Evolutionary conservation across 35 echinoderm and acorn worm species (phyloP), one percentile per base, ranked within the genome.

Genomic region (Apostichopus japonicus): DNA sequence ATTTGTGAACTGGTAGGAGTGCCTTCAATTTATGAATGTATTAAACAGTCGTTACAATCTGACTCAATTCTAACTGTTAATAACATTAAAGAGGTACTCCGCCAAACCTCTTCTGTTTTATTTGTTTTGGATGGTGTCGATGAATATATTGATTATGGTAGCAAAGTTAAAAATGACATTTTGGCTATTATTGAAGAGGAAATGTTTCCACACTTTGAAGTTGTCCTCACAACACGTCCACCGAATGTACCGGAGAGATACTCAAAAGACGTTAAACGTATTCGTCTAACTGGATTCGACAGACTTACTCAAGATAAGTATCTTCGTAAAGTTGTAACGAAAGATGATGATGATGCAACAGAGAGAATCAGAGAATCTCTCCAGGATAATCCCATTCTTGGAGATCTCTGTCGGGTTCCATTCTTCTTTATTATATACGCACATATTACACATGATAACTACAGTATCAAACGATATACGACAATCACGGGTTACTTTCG

Each of bases 61-160:
- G 55, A 84, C 5, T n/a, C 80, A 55, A 53, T 58, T 0, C 52
- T 84, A 23, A 54, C 80, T 56, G 80, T 56, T 22, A 17, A 84
- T 56, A 84, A 11, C 16, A 84, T 84, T 84, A 33, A 84, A 56
- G 4, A 19, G 5, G 56, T 84, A 6, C 53, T 84, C 4, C 6
- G 13, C 13, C 5, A 55, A 4, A 19, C 80, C 16, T 84, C 80
- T 8, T 17, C 80, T 15, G 80, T 56, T 6, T 17, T 84, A 51
- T 56, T 84, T 84, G 80, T 84, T 6, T n/a, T 84, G 11, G 80
- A 84, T 55, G 80, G 80, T 17, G 52, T 55, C 53, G 80, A 84
- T 84, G 80, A 84, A 16, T 56, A 84, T 19, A 10, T 53, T 54
- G 80, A 56, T 15, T 19, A 55, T 44, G 4, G 1, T 0, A 54